Percentiles rank a stretch among this genome's conserved stretches.
phyloP scores from a whole-genome alignment of 2,888 invertebrate species.

The Lomographa bimaculata region DNA sequence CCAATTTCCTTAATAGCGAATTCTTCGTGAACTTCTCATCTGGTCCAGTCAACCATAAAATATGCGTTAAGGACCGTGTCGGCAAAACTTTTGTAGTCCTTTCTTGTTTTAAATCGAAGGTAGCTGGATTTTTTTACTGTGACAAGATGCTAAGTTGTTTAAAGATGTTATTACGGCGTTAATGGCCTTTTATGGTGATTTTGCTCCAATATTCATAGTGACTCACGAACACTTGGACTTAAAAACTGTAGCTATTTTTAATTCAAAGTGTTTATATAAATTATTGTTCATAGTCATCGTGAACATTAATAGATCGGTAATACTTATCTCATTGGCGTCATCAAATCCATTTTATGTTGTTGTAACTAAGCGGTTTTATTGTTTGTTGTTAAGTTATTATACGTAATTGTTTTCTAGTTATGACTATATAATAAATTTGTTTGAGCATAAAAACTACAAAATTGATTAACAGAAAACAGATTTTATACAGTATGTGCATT shows the following conservation, averaged over 20 bases:
- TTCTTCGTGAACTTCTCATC: conserved; percentile 42
- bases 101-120: too few species aligned
- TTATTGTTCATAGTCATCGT: conserved; percentile 12
- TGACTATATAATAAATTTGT: too few species aligned
- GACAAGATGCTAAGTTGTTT: conserved; percentile 2
- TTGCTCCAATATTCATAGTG: conserved; percentile 24
- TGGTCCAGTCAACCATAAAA: conserved; percentile 19
- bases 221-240: conserved; percentile 26
- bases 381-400: too few species aligned
- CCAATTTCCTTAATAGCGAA: conserved; percentile 46
- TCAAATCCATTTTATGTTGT: too few species aligned
- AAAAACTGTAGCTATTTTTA: conserved; percentile 22
- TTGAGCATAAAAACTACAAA: too few species aligned
- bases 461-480: too few species aligned
- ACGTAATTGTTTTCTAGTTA: too few species aligned
- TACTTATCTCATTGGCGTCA: conserved; percentile 6
- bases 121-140: conserved; percentile 6
- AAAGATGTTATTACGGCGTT: conserved; percentile 4
- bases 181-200: conserved; percentile 31
- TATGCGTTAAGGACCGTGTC: too few species aligned
- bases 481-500: too few species aligned
- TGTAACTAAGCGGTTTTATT: too few species aligned
- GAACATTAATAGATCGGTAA: conserved; percentile 15
- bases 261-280: conserved; percentile 6
- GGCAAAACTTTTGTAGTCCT: too few species aligned